Conservation (phyloP, 2,797 vertebrate genomes). For the Hipposideros larvatus region DNA sequence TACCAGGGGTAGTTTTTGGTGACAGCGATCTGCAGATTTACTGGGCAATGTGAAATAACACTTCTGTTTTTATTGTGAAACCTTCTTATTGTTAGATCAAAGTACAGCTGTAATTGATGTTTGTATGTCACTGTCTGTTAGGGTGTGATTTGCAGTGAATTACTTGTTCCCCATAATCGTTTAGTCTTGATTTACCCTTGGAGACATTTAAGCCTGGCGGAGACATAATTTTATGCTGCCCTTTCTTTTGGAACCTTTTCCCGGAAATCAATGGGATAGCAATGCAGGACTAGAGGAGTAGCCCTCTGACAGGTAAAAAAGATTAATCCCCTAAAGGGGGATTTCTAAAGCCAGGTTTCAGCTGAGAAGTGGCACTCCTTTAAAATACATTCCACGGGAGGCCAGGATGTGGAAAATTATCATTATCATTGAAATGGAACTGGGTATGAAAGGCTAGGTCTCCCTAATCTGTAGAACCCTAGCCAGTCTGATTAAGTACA, state of each 20-base stretch:
- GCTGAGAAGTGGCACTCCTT: slow-evolving; percentile 60
- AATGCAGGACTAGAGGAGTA: slow-evolving; percentile 56
- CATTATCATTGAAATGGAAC: slow-evolving; percentile 82
- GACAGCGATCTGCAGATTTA: not conserved
- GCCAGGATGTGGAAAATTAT: slow-evolving; percentile 83
- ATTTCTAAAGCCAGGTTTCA: not conserved
- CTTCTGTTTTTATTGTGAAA: slow-evolving; percentile 24
- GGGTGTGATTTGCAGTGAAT: not conserved
- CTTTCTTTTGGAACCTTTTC: slow-evolving; percentile 61
- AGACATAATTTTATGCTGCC: slow-evolving; percentile 59
- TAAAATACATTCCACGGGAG: slow-evolving; percentile 68
- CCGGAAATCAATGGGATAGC: slow-evolving; percentile 69
- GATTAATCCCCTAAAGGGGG: slow-evolving; percentile 68
- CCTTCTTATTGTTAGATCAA: not conserved
- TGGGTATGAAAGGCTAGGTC: not conserved
- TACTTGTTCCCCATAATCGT: not conserved
- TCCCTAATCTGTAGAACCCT: not conserved
- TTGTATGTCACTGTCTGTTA: not conserved
- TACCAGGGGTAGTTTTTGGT: not conserved
- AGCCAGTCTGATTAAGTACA: not conserved
- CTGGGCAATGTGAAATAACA: not conserved
- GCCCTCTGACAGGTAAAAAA: not conserved
- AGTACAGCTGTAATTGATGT: not conserved
- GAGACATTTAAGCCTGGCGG: not conserved
- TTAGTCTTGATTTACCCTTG: not conserved